These are phyloP conservation scores for Podarcis lilfordi DNA, from an alignment of 2,797 vertebrate genomes.

Conservation along the genomic window DNA sequence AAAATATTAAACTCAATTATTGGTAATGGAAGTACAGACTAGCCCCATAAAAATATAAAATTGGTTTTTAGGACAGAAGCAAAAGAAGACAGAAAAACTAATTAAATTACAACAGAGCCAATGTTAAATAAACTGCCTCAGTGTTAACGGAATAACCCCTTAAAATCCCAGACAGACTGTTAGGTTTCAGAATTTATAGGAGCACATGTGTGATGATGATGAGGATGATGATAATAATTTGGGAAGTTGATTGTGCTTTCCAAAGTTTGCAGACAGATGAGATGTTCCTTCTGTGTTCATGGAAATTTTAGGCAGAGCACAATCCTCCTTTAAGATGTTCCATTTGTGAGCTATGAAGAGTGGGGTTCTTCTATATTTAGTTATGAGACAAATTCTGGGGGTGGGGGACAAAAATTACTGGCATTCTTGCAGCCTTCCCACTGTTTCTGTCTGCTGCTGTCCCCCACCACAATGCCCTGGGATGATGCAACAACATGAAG, in stretches of 20 bases:
- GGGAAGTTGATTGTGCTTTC: rapidly evolving
- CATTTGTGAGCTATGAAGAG: neutral
- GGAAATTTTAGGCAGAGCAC: neutral
- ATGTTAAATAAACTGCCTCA: neutral
- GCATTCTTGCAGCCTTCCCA: neutral
- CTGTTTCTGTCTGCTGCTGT: neutral
- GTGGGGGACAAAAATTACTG: no score
- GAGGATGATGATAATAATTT: no score
- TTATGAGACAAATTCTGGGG: neutral
- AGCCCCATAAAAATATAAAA: neutral
- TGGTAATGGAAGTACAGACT: neutral
- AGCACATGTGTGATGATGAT: neutral
- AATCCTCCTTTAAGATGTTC: neutral
- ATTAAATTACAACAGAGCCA: neutral
- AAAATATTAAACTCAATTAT: neutral
- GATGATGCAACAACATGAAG: neutral
- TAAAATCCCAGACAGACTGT: neutral
- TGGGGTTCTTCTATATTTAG: neutral
- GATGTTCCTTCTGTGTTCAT: neutral
- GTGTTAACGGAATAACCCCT: neutral
- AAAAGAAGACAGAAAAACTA: neutral
- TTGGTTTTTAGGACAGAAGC: neutral
- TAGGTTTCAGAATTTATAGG: neutral
- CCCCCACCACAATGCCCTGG: neutral
- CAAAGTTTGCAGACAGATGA: rapidly evolving